Percentiles rank a stretch among this genome's conserved stretches.
Evolutionary conservation across 1,140 invertebrate species (phyloP).

Genomic region (Triops longicaudatus): DNA sequence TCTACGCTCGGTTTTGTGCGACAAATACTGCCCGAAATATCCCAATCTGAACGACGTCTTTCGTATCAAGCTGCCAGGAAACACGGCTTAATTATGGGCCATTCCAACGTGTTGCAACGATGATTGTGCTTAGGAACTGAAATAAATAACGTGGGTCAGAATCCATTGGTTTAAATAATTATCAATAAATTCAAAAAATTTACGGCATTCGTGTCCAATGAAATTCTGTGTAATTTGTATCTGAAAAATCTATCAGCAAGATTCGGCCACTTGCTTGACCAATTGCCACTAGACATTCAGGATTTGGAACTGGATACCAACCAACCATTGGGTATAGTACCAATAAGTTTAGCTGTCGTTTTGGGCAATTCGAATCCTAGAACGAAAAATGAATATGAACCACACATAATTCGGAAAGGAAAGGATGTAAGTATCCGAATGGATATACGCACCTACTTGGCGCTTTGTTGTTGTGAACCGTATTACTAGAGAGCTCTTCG

Average conservation of each 20-base stretch:
- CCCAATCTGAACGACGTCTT: slow-evolving; percentile 79
- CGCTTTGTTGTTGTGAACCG: not conserved
- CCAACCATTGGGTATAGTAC: slow-evolving; percentile 61
- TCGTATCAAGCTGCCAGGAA: slow-evolving; percentile 76
- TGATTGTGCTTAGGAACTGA: slow-evolving; percentile 67
- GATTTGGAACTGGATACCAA: slow-evolving; percentile 60
- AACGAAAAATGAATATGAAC: slow-evolving; percentile 32
- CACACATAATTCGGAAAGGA: slow-evolving; percentile 18
- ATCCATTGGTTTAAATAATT: too few species aligned
- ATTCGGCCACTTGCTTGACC: slow-evolving; percentile 81
- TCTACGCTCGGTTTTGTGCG: slow-evolving; percentile 43
- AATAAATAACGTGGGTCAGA: too few species aligned
- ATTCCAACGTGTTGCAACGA: slow-evolving; percentile 76
- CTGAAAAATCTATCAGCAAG: slow-evolving; percentile 63
- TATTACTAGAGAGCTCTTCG: slow-evolving; percentile 32
- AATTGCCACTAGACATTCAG: slow-evolving; percentile 63
- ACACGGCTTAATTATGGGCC: slow-evolving; percentile 77
- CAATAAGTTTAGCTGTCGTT: slow-evolving; percentile 55
- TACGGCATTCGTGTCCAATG: slow-evolving; percentile 68
- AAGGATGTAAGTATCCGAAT: not conserved
- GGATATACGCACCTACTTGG: not conserved
- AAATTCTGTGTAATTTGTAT: slow-evolving; percentile 56
- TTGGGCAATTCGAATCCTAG: slow-evolving; percentile 58
- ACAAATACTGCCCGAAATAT: slow-evolving; percentile 50
- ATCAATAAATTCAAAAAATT: slow-evolving; percentile 34